Conservation (phyloP, 2,888 invertebrate genomes). For the Metacarcinus magister region DNA sequence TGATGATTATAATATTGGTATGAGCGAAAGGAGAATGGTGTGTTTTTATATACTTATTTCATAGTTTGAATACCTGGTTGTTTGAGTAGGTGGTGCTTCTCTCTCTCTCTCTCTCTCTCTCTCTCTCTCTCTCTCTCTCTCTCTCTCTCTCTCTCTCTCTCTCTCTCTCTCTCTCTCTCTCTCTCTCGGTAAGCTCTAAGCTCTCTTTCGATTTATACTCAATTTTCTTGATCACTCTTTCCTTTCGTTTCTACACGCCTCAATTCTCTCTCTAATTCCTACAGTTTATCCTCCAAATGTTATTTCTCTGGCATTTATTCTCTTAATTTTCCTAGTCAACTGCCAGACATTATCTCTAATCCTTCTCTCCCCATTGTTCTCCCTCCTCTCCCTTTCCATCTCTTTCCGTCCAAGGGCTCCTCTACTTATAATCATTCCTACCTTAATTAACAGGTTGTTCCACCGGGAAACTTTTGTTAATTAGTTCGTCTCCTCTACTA, state of each 20-base stretch:
- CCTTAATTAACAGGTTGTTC: conserved; percentile 56
- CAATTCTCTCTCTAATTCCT: no score
- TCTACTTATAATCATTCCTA: background rate
- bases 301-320: background rate
- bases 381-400: background rate
- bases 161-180: conserved; percentile 5
- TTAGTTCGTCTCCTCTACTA: background rate
- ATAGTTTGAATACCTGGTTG: no score
- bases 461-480: conserved; percentile 62
- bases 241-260: background rate
- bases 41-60: no score
- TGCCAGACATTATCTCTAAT: background rate
- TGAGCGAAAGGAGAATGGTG: no score
- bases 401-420: background rate
- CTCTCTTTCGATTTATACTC: background rate
- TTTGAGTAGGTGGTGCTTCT: background rate
- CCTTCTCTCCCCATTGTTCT: no score
- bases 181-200: background rate
- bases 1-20: no score
- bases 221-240: background rate
- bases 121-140: conserved; percentile 53
- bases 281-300: background rate
- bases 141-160: background rate
- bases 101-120: conserved; percentile 60
- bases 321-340: background rate